A percentile compares a stretch with the other conserved stretches of the same genome.
phyloP scores from a whole-genome alignment of 2,113 vertebrate species.

The Hippocampus mohnikei region DNA sequence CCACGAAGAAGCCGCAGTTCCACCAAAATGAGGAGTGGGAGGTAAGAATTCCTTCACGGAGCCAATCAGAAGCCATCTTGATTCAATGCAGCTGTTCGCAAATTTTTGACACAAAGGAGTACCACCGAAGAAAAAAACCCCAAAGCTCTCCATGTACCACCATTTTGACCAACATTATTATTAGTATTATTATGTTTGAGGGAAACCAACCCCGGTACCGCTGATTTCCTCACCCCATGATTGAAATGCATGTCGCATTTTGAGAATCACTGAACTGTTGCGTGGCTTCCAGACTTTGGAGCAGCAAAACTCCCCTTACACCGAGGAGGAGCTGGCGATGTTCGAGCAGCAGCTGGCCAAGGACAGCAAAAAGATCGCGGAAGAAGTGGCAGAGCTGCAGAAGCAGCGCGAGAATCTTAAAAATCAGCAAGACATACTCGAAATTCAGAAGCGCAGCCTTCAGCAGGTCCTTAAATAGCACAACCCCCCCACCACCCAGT shows the following conservation, averaged over 20 bases:
- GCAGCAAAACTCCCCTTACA: constrained; percentile 81
- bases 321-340: constrained; percentile 82
- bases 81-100: neutral
- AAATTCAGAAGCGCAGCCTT: constrained; percentile 80
- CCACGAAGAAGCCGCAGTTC: constrained; percentile 85
- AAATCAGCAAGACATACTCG: constrained; percentile 81
- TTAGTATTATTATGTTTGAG: too few species aligned
- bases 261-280: neutral
- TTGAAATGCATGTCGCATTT: too few species aligned
- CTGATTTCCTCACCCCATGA: too few species aligned
- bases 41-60: constrained; percentile 65
- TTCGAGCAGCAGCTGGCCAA: constrained; percentile 81
- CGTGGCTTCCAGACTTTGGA: constrained; percentile 78
- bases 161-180: too few species aligned
- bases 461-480: constrained; percentile 74
- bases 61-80: neutral
- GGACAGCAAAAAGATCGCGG: constrained; percentile 78
- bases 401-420: constrained; percentile 82
- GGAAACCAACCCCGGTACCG: too few species aligned
- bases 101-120: neutral
- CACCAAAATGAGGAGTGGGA: constrained; percentile 87
- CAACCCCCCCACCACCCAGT: too few species aligned
- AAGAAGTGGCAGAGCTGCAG: constrained; percentile 79
- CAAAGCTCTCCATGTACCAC: neutral
- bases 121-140: neutral